phyloP scores from a whole-genome alignment of 2,113 vertebrate genomes.

The Amphilophus citrinellus region DNA sequence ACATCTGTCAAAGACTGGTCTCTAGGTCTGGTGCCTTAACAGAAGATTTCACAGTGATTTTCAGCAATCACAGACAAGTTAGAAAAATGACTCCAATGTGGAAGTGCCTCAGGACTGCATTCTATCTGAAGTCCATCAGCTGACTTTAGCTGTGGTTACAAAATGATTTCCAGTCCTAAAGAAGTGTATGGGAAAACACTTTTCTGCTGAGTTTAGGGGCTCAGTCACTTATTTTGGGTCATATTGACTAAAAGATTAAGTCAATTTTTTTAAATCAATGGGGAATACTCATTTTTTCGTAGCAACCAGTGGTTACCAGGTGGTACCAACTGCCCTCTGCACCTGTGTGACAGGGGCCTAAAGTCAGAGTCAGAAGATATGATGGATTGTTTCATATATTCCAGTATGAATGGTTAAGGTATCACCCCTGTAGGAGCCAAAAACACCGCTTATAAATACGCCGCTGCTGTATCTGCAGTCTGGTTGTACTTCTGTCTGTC shows the following conservation, averaged over 20 bases:
- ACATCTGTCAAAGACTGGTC: no score
- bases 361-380: not conserved
- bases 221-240: not conserved
- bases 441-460: not conserved
- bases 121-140: not conserved
- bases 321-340: accelerated
- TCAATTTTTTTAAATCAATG: no score
- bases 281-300: not conserved
- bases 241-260: no score
- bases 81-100: no score
- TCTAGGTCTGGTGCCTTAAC: no score
- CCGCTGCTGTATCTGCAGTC: not conserved
- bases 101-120: not conserved
- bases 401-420: not conserved
- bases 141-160: not conserved
- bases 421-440: not conserved
- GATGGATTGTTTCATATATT: not conserved
- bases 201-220: not conserved
- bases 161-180: not conserved
- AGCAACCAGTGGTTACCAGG: not conserved
- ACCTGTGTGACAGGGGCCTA: accelerated
- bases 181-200: not conserved
- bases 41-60: no score
- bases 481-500: not conserved
- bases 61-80: no score